Conservation (phyloP, 2,113 vertebrate species). For the Dicerorhinus sumatrensis region DNA sequence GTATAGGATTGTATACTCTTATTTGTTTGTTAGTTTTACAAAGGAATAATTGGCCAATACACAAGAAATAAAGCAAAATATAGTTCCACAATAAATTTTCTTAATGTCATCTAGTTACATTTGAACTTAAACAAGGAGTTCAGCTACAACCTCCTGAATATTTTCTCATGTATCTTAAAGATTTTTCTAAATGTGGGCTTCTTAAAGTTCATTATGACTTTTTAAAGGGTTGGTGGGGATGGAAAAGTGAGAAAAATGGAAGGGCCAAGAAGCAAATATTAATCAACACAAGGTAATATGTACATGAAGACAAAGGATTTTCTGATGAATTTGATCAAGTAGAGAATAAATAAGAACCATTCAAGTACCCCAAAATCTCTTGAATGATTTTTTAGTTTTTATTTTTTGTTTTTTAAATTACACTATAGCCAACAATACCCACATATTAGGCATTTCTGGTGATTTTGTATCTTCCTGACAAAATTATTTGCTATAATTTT, state of each 20-base stretch:
- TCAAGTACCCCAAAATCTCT: too few relatives aligned
- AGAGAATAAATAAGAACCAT: too few relatives aligned
- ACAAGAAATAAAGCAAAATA: not conserved
- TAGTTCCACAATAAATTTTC: not conserved
- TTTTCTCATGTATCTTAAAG: not conserved
- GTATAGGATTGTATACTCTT: not conserved
- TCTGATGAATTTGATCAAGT: too few relatives aligned
- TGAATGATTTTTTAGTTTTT: too few relatives aligned
- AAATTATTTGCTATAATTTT: not conserved
- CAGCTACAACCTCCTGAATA: not conserved
- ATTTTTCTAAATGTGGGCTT: not conserved
- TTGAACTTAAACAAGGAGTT: not conserved
- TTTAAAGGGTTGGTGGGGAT: not conserved
- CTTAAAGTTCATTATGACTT: not conserved
- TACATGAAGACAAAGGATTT: not conserved
- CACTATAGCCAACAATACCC: not conserved
- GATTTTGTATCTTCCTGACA: not conserved
- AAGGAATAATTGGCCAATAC: not conserved
- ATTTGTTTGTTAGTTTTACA: not conserved
- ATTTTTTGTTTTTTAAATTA: not conserved
- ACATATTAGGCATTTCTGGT: not conserved
- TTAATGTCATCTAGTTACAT: not conserved
- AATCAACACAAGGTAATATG: not conserved
- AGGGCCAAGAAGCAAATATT: not conserved
- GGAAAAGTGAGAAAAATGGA: not conserved